phyloP scores from a whole-genome alignment of 1,140 invertebrate species.

The Anoplolepis gracilipes region DNA sequence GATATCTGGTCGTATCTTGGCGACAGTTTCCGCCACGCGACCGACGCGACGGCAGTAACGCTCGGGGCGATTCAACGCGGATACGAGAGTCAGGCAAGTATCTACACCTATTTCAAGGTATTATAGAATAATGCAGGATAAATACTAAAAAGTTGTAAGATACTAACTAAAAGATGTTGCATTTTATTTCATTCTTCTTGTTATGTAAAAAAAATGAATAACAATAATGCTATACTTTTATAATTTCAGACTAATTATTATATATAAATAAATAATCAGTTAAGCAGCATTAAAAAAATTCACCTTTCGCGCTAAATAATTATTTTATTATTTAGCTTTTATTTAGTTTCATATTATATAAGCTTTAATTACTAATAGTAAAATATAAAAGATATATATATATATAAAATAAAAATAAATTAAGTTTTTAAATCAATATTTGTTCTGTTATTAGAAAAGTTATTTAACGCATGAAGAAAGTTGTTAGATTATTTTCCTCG shows the following conservation, averaged over 20 bases:
- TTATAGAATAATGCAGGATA: neutral
- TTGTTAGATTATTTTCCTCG: neutral
- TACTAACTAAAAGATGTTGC: neutral
- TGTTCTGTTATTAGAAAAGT: neutral
- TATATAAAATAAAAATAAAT: neutral
- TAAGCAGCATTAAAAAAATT: neutral
- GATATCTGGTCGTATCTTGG: constrained; percentile 76
- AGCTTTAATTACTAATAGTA: no score
- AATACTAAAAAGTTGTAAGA: neutral
- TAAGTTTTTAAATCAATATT: neutral
- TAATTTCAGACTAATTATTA: neutral
- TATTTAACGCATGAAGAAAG: neutral
- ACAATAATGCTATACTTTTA: neutral
- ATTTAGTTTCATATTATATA: neutral
- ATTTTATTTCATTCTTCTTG: neutral
- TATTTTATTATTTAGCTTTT: neutral
- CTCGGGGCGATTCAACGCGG: neutral
- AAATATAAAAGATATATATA: no score
- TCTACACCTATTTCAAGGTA: neutral
- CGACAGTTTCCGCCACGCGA: constrained; percentile 75
- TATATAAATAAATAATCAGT: neutral
- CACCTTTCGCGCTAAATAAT: neutral
- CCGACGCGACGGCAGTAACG: constrained; percentile 43
- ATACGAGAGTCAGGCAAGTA: neutral
- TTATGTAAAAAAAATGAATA: neutral